Base-by-base conservation (phyloP, 2,888 invertebrate genomes). In the Escarpia spicata region DNA sequence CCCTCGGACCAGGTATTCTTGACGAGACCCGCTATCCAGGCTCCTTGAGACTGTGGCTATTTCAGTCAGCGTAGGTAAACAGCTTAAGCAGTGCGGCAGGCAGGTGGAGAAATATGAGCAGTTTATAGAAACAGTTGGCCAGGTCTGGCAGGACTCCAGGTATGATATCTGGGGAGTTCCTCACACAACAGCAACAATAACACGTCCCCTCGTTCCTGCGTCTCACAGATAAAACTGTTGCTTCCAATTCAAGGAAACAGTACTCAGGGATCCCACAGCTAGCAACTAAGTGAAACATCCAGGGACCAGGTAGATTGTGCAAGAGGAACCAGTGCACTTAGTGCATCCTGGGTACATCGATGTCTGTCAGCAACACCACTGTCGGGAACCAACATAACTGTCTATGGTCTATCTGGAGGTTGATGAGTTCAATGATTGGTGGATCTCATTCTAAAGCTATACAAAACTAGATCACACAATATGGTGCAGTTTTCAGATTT, bases 51-150 rank as follows among this genome's bases (percentile, higher is more conserved):
- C 75, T 26, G 75, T 26, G 26, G 2, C 75, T 75, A 75, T 75
- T 75, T 75, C 26, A 26, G 75, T 26, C 75, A 2, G 26, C 26
- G 19, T 26, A 75, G 26, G 75, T 75, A 75, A 75, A 75, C 75
- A 75, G 19, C 75, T 75, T 75, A 75, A 75, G 75, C n/a, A 52
- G 12, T 52, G 1, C 52, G 9, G 52, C 52, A 75, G 75, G 26
- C 75, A 75, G 75, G 75, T 75, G n/a, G 19, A 75, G 75, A 75
- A 75, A 75, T 75, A 75, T 75, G 75, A 75, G 19, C 75, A 75
- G 75, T 75, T 75, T 75, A 75, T 75, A 75, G 75, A 75, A 75
- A 2, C n/a, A 26, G 75, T 75, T 26, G 75, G 6, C 6, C 4
- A 75, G 75, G 75, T 75, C 75, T 75, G 75, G 75, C 75, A 6